Evolutionary conservation across 2,797 vertebrate genomes (phyloP).

Genomic region (Potorous gilbertii): DNA sequence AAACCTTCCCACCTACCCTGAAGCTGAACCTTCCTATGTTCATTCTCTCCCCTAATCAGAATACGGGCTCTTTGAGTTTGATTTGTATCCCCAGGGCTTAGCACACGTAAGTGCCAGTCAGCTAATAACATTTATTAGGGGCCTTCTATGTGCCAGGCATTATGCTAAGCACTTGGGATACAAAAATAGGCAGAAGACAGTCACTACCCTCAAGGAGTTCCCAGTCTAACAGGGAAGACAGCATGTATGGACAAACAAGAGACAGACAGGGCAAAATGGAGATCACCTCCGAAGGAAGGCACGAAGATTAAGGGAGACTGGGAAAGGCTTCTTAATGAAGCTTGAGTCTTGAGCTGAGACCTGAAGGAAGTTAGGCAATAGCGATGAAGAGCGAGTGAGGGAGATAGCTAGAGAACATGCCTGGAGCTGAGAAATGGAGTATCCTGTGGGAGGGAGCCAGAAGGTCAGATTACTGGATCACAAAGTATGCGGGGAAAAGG

Average conservation of each 20-base stretch:
- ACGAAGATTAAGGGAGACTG: background rate
- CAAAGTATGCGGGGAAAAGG: background rate
- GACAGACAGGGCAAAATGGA: background rate
- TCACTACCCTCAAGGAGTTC: background rate
- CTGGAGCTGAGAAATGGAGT: background rate
- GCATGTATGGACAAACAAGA: background rate
- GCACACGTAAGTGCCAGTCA: background rate
- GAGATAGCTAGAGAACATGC: background rate
- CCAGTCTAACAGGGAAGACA: background rate
- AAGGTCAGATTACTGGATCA: background rate
- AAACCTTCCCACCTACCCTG: background rate
- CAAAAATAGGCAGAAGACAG: background rate
- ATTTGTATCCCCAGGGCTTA: background rate
- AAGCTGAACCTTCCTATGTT: background rate
- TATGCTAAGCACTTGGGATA: background rate
- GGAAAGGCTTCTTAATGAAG: background rate
- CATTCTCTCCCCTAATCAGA: background rate
- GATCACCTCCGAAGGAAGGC: background rate
- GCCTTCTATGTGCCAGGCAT: background rate
- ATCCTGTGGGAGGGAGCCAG: background rate
- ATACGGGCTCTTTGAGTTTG: background rate
- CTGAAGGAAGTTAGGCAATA: background rate
- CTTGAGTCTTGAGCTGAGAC: background rate
- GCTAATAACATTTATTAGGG: background rate
- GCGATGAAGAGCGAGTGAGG: background rate